Base-by-base conservation (phyloP, 2,113 vertebrate genomes). In the Eira barbara region DNA sequence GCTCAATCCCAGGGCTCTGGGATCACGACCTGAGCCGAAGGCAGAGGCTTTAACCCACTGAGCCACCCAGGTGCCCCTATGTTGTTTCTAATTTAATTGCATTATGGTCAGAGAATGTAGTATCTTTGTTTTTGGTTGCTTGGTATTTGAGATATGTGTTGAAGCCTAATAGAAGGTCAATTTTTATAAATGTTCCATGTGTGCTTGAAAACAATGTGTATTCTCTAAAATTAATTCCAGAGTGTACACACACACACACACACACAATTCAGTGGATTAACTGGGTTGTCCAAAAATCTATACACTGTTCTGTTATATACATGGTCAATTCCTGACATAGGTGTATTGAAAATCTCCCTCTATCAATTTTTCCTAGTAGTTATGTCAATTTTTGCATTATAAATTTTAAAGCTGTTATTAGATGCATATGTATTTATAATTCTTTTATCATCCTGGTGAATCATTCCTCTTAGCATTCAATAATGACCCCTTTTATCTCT, bases 321-420 rank as follows among this genome's bases (percentile, higher is more conserved):
- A 55, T 95, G 78, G 83, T 89, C 61, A 80, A 29, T 95, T 92
- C 63, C 79, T 87, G 59, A 96, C 34, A 96, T 34, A 81, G 13
- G 7, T 73, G 27, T 86, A 83, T 91, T 84, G 29, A 95, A 93
- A 95, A 85, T 74, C 61, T 74, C 76, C 86, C 25, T 94, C 39
- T 88, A 85, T 59, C n/a, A 55, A 45, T 89, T 95, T 87, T 67
- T 69, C 57, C 73, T 85, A 74, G 17, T 59, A 73, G 23, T 86
- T 93, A 81, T 13, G 7, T 93, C 81, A 61, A 63, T 45, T 97
- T 96, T 86, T 94, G 14, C 31, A 95, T 84, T 87, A 95, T 59
- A 90, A 85, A 57, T 45, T 96, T 96, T 95, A 97, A 95, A 95
- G 7, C 7, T 92, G 7, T 78, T 89, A 95, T 78, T 82, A 79